Base-by-base conservation (phyloP, 1,140 invertebrate genomes). In the Drosophila rhopaloa region DNA sequence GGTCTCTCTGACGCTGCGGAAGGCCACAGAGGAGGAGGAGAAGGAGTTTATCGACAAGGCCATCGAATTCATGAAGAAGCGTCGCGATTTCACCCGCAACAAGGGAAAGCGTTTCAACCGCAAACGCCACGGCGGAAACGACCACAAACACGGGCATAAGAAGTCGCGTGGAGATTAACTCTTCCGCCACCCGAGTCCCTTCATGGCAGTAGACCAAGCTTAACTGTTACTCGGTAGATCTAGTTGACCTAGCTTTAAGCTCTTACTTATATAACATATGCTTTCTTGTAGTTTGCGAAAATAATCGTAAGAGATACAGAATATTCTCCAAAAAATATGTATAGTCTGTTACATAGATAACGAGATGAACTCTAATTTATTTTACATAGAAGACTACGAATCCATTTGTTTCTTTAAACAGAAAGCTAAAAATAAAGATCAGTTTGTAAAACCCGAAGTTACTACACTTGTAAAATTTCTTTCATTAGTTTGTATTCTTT, bases 21-120 rank as follows among this genome's bases (percentile, higher is more conserved):
- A 95, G 3, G 80, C 96, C 0, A 95, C 95, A 84, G 95, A 94
- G 1, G 95, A 96, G 24, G 96, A 96, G 90, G 96, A 96, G 83
- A 94, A 94, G 14, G 92, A 93, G 35, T 96, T 95, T 75, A 92
- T 96, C 29, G 91, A 93, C 13, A 95, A 95, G 83, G 95, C 94
- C 24, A 91, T 94, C 29, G 94, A 95, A 79, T 93, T 95, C 55
- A 95, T 96, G 90, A 92, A 92, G 10, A 94, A 94, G 78, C 91
- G 93, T 27, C 94, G 94, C 8, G 94, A 93, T 44, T 92, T 93
- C 62, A 81, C 93, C 73, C 93, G 93, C 37, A 92, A 91, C 74
- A 90, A 81, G 65, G 85, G 76, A 61, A 91, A 90, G 44, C 90
- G 91, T 16, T 90, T 91, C 67, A 80, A 79, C 13, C 91, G 91